Evolutionary conservation across 2,797 vertebrate species (phyloP), one percentile per base, ranked within the genome.

Genomic region (Adelosebastes latens): DNA sequence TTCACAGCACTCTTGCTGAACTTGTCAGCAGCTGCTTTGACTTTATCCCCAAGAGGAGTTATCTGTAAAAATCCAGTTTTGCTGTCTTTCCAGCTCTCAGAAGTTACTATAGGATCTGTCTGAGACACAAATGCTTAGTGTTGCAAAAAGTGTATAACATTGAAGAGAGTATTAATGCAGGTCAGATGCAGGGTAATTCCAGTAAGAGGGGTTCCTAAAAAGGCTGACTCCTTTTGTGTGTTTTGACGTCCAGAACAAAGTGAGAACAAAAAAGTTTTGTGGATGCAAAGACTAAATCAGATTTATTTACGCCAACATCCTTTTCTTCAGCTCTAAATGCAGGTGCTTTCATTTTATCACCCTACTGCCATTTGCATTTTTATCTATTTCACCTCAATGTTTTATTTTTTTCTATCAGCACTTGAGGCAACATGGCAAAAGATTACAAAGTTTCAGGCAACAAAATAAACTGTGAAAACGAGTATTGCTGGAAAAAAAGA

Each of bases 341-440:
- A 32, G 1, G 20, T 46, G 58, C 27, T 81, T 81, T 73, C 16
- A 24, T 63, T 79, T 76, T 14, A 31, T 67, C 52, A 31, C 72
- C 71, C 71, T 5, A 5, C 32, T 62, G 58, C 59, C 34, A 83
- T 84, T 86, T 84, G 42, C 81, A 82, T 82, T 75, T 81, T 20
- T 70, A 53, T 78, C 59, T 66, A 22, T 64, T 81, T 29, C 31
- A 49, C 24, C 66, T 42, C 29, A n/a, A 65, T 55, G 24, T 80
- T 53, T 42, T 13, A 5, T 18, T 25, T 22, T 56, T 71, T 62
- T 49, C 24, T 53, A 10, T 61, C 62, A 42, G 39, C 56, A 73
- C 79, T 73, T 2, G 0, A 14, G 62, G 85, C 69, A 70, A 73
- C 73, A 1, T 5, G 4, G 65, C 6, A 29, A 11, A 39, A 59